Conservation (phyloP, 2,797 vertebrate genomes). For the Brachyalestes nurse region DNA sequence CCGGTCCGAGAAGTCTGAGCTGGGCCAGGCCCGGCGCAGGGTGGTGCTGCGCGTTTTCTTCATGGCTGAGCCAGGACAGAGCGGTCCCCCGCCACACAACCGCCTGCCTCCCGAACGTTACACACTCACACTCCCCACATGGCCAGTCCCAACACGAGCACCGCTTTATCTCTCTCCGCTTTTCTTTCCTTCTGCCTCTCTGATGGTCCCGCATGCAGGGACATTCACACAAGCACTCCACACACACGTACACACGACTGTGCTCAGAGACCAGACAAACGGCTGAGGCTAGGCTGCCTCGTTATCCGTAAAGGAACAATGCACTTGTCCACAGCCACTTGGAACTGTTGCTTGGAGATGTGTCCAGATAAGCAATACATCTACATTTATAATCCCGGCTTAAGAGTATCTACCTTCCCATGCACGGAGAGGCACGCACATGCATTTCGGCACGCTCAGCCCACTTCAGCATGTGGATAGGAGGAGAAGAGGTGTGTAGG, state of each 20-base stretch:
- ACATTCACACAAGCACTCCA: constrained; percentile 63
- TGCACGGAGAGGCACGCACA: constrained; percentile 30
- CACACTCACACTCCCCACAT: constrained; percentile 54
- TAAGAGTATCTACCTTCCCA: constrained; percentile 30
- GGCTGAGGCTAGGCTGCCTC: neutral
- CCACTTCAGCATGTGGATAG: constrained; percentile 44
- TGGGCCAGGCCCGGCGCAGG: constrained; percentile 95
- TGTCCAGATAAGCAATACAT: constrained; percentile 28
- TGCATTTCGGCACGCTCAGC: constrained; percentile 65
- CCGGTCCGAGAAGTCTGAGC: constrained; percentile 93
- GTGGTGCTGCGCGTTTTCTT: constrained; percentile 98
- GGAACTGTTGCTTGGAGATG: constrained; percentile 14
- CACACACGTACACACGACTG: constrained; percentile 57
- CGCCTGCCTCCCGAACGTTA: constrained; percentile 58
- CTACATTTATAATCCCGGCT: constrained; percentile 43
- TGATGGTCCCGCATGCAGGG: constrained; percentile 33
- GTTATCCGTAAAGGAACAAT: constrained; percentile 19
- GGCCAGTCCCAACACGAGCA: constrained; percentile 50
- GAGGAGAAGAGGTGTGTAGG: constrained; percentile 45
- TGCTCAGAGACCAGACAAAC: neutral
- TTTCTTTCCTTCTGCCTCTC: neutral
- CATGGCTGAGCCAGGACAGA: constrained; percentile 77
- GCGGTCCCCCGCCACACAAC: constrained; percentile 62
- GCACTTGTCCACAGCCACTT: constrained; percentile 14
- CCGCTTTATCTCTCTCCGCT: constrained; percentile 7